Percentiles rank a stretch among this genome's conserved stretches.
phyloP scores from a whole-genome alignment of 2,888 invertebrate species.

The Crematogaster levior region DNA sequence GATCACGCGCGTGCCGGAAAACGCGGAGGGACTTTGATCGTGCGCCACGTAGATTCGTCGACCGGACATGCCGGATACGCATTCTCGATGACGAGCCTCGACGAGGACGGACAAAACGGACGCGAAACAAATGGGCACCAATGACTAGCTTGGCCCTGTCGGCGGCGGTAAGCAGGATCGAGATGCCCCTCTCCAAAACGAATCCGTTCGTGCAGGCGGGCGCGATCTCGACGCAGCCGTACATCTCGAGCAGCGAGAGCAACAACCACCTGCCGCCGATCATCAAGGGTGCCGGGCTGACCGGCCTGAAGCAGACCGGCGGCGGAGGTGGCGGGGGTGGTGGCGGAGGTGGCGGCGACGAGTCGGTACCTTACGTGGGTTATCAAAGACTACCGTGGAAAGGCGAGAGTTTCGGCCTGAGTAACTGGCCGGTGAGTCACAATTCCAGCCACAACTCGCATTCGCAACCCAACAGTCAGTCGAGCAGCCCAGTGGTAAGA shows the following conservation, averaged over 20 bases:
- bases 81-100: constrained; percentile 19
- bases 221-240: constrained; percentile 81
- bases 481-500: constrained; percentile 78
- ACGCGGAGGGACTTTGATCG: constrained; percentile 13
- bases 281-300: constrained; percentile 80
- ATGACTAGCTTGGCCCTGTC: constrained; percentile 76
- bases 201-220: constrained; percentile 84
- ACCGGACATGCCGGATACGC: neutral
- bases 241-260: constrained; percentile 85
- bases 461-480: constrained; percentile 75
- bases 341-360: constrained; percentile 7
- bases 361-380: constrained; percentile 75
- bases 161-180: constrained; percentile 74
- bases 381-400: constrained; percentile 79
- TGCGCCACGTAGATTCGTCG: neutral
- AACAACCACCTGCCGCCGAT: constrained; percentile 85
- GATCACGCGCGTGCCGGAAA: neutral
- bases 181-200: constrained; percentile 86
- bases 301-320: constrained; percentile 84
- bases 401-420: constrained; percentile 77
- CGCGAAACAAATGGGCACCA: constrained; percentile 73
- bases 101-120: neutral
- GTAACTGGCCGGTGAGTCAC: constrained; percentile 69
- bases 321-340: constrained; percentile 22
- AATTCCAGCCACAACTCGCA: constrained; percentile 70